A percentile compares a stretch with the other conserved stretches of the same genome.
These are phyloP conservation scores for Haemorhous mexicanus DNA, from an alignment of 2,113 vertebrate species.

Conservation along the genomic window DNA sequence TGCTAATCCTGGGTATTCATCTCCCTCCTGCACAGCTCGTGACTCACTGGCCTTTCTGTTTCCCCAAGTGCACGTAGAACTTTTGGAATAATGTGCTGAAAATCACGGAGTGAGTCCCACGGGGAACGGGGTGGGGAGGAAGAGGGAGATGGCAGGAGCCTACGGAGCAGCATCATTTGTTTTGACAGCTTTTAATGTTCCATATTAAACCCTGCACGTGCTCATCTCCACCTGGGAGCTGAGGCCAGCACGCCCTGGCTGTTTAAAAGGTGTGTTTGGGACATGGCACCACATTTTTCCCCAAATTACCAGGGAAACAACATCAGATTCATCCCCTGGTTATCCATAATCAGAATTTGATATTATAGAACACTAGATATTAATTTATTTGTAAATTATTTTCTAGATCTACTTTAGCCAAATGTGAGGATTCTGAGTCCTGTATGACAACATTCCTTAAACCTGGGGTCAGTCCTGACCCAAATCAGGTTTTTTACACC, in stretches of 20 bases:
- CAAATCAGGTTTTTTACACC: neutral
- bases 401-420: neutral
- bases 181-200: conserved; percentile 50
- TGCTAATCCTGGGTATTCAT: neutral
- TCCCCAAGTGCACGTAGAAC: neutral
- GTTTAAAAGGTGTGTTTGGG: neutral
- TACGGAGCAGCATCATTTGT: conserved; percentile 14
- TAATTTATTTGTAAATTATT: neutral
- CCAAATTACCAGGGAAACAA: neutral
- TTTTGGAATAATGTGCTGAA: neutral
- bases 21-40: neutral
- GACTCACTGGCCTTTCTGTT: conserved; percentile 18
- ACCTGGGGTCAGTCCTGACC: neutral
- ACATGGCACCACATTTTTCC: fast-evolving
- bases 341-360: neutral
- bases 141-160: conserved; percentile 41
- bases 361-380: neutral
- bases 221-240: neutral
- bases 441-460: neutral
- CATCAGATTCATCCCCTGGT: neutral
- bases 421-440: neutral
- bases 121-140: conserved; percentile 45
- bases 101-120: conserved; percentile 5
- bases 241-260: neutral
- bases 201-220: neutral